Evolutionary conservation across 1,140 invertebrate genomes (phyloP).

Genomic region (Drusus annulatus): DNA sequence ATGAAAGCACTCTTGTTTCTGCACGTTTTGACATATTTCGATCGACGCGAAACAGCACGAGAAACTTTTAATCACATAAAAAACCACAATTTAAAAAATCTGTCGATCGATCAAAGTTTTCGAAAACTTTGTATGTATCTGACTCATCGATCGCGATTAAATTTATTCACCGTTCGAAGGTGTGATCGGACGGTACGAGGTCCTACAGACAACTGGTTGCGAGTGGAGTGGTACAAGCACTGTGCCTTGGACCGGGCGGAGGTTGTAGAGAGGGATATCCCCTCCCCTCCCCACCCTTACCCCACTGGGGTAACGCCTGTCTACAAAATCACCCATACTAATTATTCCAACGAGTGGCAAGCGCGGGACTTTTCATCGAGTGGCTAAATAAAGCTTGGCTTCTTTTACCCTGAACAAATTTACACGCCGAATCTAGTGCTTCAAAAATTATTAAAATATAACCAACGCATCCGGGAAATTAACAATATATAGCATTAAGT

Average conservation of each 20-base stretch:
- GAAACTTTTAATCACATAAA: constrained; percentile 8
- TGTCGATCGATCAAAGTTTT: neutral
- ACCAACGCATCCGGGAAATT: too few species aligned
- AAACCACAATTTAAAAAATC: neutral
- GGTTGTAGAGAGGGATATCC: constrained; percentile 8
- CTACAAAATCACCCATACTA: neutral
- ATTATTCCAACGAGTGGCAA: constrained; percentile 13
- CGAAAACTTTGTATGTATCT: neutral
- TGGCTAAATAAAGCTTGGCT: neutral
- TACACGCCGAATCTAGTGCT: too few species aligned
- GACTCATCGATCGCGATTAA: constrained; percentile 10
- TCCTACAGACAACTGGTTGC: neutral
- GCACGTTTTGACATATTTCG: constrained; percentile 21
- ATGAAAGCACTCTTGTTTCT: constrained; percentile 5
- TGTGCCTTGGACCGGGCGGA: neutral
- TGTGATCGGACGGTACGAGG: neutral
- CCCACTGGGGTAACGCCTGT: constrained; percentile 6
- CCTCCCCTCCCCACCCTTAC: neutral
- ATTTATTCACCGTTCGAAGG: neutral
- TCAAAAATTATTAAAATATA: too few species aligned
- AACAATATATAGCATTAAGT: too few species aligned
- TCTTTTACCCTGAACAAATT: too few species aligned
- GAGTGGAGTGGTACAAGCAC: neutral
- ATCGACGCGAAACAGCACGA: neutral
- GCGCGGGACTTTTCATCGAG: constrained; percentile 9